Evolutionary conservation across 1,140 invertebrate species (phyloP), one percentile per base, ranked within the genome.

Genomic region (Papilio polytes): DNA sequence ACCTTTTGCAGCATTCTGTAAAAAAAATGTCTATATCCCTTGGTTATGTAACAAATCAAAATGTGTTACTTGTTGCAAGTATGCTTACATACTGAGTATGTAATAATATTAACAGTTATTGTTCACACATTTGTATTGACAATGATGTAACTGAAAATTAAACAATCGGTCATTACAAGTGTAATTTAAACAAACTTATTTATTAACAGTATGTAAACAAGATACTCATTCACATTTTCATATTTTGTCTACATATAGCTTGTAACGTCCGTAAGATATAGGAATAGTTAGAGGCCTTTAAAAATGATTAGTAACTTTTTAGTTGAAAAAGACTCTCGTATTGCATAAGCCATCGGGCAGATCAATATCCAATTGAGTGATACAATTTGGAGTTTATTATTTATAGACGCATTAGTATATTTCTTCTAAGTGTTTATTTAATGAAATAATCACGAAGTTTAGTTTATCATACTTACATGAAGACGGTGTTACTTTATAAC

Each of bases 1-100:
- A 85, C 9, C 80, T 82, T 86, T 31, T 83, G 77, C 73, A 88
- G 82, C 89, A 92, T 92, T 46, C 86, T 91, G 80, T 80, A 81
- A 81, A 66, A 31, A 26, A 66, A 22, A 63, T 22, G 8, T 10
- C 10, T 9, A 22, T 59, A 20, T 59, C 4, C n/a, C 6, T 8
- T 59, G 8, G 22, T 66, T 66, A 66, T 66, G 6, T 66, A 66
- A 66, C 12, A 31, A 63, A 12, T 31, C 63, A 66, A 66, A 13
- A 66, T 12, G 10, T 26, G 22, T 63, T 12, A 63, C 22, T 63
- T 1, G 8, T 18, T 15, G 66, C 9, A 10, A 18, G 12, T 13
- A 36, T 41, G 4, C 3, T 3, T 73, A n/a, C 18, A 44, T 44
- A 41, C 36, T 73, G 36, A n/a, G 36, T 44, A 36, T 44, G 8